Evolutionary conservation across 2,113 vertebrate species (phyloP).

Genomic region (Ochotona princeps): DNA sequence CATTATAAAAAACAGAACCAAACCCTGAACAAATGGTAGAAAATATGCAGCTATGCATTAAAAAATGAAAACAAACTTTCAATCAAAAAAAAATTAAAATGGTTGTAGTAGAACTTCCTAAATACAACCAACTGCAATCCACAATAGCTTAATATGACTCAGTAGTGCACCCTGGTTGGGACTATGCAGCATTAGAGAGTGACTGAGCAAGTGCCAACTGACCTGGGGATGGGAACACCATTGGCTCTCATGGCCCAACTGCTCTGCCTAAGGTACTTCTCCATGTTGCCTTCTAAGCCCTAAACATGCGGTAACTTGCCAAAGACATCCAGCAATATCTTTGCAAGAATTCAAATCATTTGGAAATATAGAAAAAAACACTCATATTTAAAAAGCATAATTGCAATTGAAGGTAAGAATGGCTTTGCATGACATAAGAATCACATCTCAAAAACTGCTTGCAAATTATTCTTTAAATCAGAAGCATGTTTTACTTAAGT

Average conservation of each 20-base stretch:
- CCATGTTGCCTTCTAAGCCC: not conserved
- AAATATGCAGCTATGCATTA: not conserved
- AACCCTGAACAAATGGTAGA: not conserved
- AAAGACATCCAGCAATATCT: not conserved
- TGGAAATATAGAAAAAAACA: constrained; percentile 9
- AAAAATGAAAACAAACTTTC: not conserved
- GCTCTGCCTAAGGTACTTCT: not conserved
- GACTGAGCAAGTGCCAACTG: not conserved
- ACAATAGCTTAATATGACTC: not conserved
- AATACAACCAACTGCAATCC: not conserved
- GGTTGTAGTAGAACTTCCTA: not conserved
- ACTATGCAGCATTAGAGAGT: not conserved
- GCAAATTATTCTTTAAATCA: constrained; percentile 70
- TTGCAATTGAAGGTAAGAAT: constrained; percentile 58
- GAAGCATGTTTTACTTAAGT: constrained; percentile 67
- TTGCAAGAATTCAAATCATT: constrained; percentile 31
- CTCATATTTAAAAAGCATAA: constrained; percentile 36
- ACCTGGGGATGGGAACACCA: accelerated
- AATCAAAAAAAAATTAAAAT: not conserved
- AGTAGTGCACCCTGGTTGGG: accelerated
- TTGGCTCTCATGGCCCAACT: not conserved
- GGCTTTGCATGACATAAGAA: constrained; percentile 54
- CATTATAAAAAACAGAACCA: not conserved
- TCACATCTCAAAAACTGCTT: constrained; percentile 64
- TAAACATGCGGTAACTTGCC: not conserved